These are phyloP conservation scores for Hyperopisus bebe DNA, from an alignment of 2,113 vertebrate genomes.

Conservation along the genomic window DNA sequence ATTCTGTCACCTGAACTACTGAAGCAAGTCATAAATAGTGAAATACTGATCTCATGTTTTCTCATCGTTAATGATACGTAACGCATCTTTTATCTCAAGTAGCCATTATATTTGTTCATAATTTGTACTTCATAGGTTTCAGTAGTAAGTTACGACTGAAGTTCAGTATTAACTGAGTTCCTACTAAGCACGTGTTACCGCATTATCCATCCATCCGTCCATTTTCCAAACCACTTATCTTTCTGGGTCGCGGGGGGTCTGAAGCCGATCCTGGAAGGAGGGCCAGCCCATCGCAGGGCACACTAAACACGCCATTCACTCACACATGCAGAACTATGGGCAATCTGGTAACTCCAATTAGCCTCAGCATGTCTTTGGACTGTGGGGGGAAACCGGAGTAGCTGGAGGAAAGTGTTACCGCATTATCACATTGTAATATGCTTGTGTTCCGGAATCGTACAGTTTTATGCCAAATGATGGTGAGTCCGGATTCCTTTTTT, in stretches of 20 bases:
- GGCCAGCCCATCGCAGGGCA: too few relatives aligned
- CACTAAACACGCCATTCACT: too few relatives aligned
- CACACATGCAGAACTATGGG: too few relatives aligned
- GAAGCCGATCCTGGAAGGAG: too few relatives aligned
- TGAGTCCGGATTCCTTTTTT: neutral
- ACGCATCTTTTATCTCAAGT: neutral
- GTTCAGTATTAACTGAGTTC: neutral
- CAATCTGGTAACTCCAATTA: too few relatives aligned
- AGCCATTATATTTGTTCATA: neutral
- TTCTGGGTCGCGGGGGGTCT: too few relatives aligned
- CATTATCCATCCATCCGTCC: too few relatives aligned
- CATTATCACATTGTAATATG: neutral
- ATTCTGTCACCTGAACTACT: neutral
- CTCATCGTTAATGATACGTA: neutral
- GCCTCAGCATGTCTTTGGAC: too few relatives aligned
- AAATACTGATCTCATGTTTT: neutral
- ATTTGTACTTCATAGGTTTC: neutral
- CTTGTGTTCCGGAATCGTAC: neutral
- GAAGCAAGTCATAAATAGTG: neutral
- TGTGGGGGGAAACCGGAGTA: too few relatives aligned
- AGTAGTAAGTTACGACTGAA: neutral
- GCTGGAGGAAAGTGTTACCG: neutral
- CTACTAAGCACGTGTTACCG: neutral
- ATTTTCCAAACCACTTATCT: too few relatives aligned
- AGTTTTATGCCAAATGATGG: neutral